phyloP scores from a whole-genome alignment of 2,797 vertebrate genomes.

The Chloroceryle inda region DNA sequence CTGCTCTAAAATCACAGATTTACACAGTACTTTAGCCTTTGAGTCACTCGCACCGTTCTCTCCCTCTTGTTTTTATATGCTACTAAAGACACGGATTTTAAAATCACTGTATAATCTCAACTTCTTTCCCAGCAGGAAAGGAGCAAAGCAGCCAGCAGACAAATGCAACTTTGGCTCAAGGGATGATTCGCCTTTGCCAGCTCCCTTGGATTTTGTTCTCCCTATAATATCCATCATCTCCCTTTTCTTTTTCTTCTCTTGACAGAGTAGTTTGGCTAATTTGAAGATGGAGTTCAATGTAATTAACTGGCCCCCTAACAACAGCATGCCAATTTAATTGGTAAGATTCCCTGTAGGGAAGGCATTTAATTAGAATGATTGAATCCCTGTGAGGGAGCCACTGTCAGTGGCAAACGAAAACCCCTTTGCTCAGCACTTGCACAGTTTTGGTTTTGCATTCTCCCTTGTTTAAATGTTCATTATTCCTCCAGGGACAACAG shows the following conservation, averaged over 20 bases:
- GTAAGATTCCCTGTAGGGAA: constrained; percentile 59
- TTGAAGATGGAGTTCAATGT: constrained; percentile 72
- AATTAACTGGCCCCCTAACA: constrained; percentile 72
- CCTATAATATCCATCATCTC: constrained; percentile 40
- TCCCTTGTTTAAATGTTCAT: neutral
- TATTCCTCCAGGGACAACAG: neutral
- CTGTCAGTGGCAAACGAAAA: constrained; percentile 32
- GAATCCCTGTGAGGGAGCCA: constrained; percentile 47
- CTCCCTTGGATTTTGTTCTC: constrained; percentile 12
- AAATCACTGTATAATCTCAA: constrained; percentile 29
- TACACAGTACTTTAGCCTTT: neutral
- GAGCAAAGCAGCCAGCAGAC: constrained; percentile 47
- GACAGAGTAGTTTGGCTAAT: constrained; percentile 64
- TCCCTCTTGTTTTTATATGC: neutral
- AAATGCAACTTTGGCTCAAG: constrained; percentile 26
- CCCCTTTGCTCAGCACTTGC: neutral
- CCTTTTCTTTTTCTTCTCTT: constrained; percentile 36
- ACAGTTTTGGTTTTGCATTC: neutral
- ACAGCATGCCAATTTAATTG: constrained; percentile 66
- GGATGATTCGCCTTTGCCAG: neutral
- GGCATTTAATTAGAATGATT: constrained; percentile 72
- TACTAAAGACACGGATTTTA: neutral
- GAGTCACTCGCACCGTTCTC: neutral
- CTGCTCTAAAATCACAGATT: neutral
- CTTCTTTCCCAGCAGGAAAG: constrained; percentile 43